Base-by-base conservation (phyloP, 2,888 invertebrate species). In the Nomada goodeniana region DNA sequence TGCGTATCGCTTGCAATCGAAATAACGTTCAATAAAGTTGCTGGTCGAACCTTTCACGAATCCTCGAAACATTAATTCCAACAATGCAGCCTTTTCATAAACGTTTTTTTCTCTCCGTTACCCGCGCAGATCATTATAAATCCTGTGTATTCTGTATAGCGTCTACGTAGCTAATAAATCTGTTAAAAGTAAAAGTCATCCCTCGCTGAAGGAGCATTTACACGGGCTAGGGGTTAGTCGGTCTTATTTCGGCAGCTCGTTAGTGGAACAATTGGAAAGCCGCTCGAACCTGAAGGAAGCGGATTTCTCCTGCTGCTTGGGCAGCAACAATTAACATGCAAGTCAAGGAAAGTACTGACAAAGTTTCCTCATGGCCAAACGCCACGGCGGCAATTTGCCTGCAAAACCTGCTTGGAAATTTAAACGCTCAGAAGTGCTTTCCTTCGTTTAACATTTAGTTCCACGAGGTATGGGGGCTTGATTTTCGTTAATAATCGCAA, bases 221-320 rank as follows among this genome's bases (percentile, higher is more conserved):
- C 29, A 50, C 60, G 29, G 29, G 18, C 55, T 29, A 13, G 29
- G 59, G 47, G 59, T 68, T 9, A 29, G 2, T 44, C 29, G 15
- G 11, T 0, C 50, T 59, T 70, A 50, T 60, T 60, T 70, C 57
- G 70, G 20, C 20, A 50, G 63, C 63, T 76, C 75, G 74, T 76
- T 76, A 74, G 47, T 50, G 63, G 20, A 68, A 60, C 74, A 75
- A 75, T 69, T 47, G 63, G 47, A 63, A 52, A 57, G n/a, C 50
- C 68, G 67, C 50, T 15, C 53, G 44, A 44, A 42, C 42, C 26
- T 2, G n/a, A 42, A 75, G 60, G 44, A 20, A 71, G 50, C 60
- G 50, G 44, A 61, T 52, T 59, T 47, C 73, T 64, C 36, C 18
- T 13, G 10, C 23, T 13, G 11, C 11, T 36, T 11, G 23, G 20